Conservation (phyloP, 2,797 vertebrate species). For the Clarias laeviceps region DNA sequence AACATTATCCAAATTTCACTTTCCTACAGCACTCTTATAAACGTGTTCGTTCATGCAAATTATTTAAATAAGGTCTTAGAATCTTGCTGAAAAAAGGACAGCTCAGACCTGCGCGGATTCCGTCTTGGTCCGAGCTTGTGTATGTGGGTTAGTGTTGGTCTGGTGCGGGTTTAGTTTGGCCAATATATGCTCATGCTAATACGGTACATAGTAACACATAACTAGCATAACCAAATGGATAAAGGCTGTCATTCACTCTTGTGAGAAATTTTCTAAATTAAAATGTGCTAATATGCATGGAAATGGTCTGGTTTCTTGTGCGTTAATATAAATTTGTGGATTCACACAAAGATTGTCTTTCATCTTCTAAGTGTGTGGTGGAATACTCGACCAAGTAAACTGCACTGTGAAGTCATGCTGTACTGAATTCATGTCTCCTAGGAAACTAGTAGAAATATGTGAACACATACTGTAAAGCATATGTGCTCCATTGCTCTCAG, state of each 20-base stretch:
- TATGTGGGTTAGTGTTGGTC: neutral
- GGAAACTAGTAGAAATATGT: too few relatives aligned
- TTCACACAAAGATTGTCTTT: neutral
- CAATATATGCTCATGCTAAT: neutral
- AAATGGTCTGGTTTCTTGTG: neutral
- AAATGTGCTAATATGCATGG: neutral
- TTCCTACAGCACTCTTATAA: neutral
- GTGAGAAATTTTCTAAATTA: neutral
- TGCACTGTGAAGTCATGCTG: too few relatives aligned
- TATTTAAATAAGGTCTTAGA: neutral
- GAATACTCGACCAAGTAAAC: neutral
- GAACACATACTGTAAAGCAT: too few relatives aligned
- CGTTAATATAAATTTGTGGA: neutral
- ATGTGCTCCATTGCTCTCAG: neutral
- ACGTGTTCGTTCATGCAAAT: neutral
- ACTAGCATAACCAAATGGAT: conserved; percentile 13
- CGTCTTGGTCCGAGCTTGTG: neutral
- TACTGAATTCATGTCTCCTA: neutral
- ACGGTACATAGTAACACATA: neutral
- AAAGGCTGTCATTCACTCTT: neutral
- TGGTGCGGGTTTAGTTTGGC: conserved; percentile 19
- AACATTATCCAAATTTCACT: neutral
- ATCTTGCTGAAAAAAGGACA: neutral
- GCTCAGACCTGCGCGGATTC: neutral
- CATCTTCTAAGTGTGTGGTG: neutral